Base-by-base conservation (phyloP, 2,113 vertebrate genomes). In the Clarias macrocephalus region DNA sequence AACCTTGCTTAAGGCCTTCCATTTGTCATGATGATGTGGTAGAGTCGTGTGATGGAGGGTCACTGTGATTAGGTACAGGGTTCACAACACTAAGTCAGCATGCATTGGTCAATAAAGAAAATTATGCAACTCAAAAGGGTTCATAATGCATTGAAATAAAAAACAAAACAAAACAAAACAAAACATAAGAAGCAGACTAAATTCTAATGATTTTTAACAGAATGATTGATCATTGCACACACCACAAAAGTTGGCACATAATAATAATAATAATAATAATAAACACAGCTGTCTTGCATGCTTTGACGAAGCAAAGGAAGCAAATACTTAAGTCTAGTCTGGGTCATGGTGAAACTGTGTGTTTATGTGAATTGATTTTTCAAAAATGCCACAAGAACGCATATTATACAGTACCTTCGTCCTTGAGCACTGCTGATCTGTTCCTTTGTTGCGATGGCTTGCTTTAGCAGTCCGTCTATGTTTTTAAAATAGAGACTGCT, bases 401-500 rank as follows among this genome's bases (percentile, higher is more conserved):
- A 10, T 52, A 33, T 60, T 88, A 86, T 97, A 37, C 33, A 37
- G 33, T 37, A 99, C 97, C 97, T 97, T 92, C 96, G 96, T 90
- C 96, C 95, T 93, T 97, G 97, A 7, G 94, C 83, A 1, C 89
- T 82, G 12, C 93, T 95, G 82, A 99, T 96, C 92, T 97, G 96
- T 7, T 98, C 96, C 90, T 97, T 98, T 86, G 96, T 89, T 88
- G 92, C 93, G 81, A 96, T 97, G 92, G 97, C 94, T 2, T 97
- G 96, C 3, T 95, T 90, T 19, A 99, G 97, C 59, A 99, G 93
- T 12, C 95, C 91, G 73, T 99, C 97, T 0, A 99, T 97, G 88
- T 96, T 99, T 93, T 96, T 97, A 95, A 99, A 99, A 92, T 97
- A 97, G 65, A 97, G 79, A 0, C 95, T 95, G 93, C 98, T 99